Evolutionary conservation across 1,140 invertebrate species (phyloP).

Genomic region (Patella vulgata): DNA sequence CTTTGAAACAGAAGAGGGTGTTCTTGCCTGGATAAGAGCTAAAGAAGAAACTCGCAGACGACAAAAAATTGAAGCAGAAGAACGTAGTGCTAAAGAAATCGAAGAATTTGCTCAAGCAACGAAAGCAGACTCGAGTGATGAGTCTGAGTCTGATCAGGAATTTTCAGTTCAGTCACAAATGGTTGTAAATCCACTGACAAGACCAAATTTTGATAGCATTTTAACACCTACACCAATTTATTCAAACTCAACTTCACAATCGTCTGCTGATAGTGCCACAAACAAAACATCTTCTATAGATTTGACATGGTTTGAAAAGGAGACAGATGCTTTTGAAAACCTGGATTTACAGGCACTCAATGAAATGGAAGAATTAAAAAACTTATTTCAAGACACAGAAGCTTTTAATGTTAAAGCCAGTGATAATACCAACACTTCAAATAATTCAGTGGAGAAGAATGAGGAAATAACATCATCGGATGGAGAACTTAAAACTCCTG

Average conservation of each 20-base stretch:
- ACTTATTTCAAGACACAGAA: slow-evolving; percentile 17
- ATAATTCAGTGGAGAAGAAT: background rate
- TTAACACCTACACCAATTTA: slow-evolving; percentile 39
- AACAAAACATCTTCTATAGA: slow-evolving; percentile 34
- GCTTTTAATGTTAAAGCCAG: background rate
- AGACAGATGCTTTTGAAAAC: slow-evolving; percentile 53
- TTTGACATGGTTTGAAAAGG: slow-evolving; percentile 48
- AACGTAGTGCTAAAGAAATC: slow-evolving; percentile 1
- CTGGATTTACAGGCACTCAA: slow-evolving; percentile 49
- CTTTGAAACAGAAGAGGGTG: slow-evolving; percentile 52
- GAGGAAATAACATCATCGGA: background rate
- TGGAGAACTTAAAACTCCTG: background rate
- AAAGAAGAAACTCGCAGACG: slow-evolving; percentile 25
- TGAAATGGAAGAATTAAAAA: slow-evolving; percentile 49
- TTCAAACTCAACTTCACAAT: slow-evolving; percentile 6
- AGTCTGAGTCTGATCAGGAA: slow-evolving; percentile 2
- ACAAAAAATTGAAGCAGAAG: slow-evolving; percentile 8
- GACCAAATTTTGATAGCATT: slow-evolving; percentile 35
- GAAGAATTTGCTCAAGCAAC: slow-evolving; percentile 1
- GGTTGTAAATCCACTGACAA: slow-evolving; percentile 18
- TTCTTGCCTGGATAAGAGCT: slow-evolving; percentile 45
- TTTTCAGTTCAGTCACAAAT: slow-evolving; percentile 12
- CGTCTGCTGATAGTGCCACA: background rate
- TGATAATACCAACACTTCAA: background rate
- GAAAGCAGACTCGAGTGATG: slow-evolving; percentile 16